Percentiles rank a stretch among this genome's conserved stretches.
phyloP scores from a whole-genome alignment of 2,797 vertebrate genomes.

The Spinus olivaceus region DNA sequence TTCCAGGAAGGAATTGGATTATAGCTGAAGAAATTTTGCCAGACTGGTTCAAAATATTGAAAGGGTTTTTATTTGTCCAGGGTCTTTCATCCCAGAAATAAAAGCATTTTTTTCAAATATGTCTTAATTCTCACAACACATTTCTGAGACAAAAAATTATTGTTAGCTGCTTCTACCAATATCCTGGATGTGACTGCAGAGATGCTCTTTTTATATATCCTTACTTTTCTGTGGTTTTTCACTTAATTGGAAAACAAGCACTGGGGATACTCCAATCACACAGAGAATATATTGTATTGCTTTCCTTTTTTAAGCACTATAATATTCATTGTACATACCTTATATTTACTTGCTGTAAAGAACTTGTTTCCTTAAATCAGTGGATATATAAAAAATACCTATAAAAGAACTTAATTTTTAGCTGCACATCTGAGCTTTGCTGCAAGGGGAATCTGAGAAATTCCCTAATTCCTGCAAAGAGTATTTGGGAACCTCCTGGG shows the following conservation, averaged over 20 bases:
- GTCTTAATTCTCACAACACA: conserved; percentile 12
- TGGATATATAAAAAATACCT: neutral
- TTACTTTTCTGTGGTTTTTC: conserved; percentile 1
- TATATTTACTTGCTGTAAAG: neutral
- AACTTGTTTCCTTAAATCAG: neutral
- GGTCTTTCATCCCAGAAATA: neutral
- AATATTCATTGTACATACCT: neutral
- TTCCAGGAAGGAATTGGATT: neutral
- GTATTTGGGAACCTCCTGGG: neutral
- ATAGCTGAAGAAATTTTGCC: neutral
- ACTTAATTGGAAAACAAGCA: conserved; percentile 49
- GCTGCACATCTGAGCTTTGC: neutral
- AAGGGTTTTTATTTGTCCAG: neutral
- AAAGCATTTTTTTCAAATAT: neutral
- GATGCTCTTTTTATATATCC: neutral
- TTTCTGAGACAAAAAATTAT: conserved; percentile 1
- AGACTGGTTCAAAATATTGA: neutral
- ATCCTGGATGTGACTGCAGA: conserved; percentile 19
- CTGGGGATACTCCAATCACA: neutral
- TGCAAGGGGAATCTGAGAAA: neutral
- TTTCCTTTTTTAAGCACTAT: neutral
- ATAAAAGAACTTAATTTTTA: neutral
- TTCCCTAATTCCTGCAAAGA: neutral
- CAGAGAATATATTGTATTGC: neutral
- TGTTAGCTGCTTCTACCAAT: conserved; percentile 14